phyloP scores from a whole-genome alignment of 2,797 vertebrate species.

The Echiichthys vipera region DNA sequence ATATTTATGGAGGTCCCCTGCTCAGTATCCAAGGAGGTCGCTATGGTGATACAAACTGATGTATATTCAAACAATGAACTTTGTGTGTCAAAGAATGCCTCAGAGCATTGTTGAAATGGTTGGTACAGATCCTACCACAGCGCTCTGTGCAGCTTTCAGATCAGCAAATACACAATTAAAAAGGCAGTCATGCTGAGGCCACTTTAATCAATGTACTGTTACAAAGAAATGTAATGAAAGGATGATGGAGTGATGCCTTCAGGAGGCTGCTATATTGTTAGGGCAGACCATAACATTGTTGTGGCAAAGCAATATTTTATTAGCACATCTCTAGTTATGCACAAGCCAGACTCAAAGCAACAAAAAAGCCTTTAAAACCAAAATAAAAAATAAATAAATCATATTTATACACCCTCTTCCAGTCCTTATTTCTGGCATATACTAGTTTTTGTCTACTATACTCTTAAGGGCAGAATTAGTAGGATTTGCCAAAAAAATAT shows the following conservation, averaged over 20 bases:
- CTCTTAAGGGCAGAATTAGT: slow-evolving; percentile 23
- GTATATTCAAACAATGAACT: slow-evolving; percentile 82
- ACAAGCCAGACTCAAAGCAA: slow-evolving; percentile 26
- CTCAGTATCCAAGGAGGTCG: slow-evolving; percentile 82
- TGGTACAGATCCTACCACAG: slow-evolving; percentile 58
- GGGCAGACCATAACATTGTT: slow-evolving; percentile 60
- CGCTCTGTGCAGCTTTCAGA: slow-evolving; percentile 64
- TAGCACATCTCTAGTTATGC: slow-evolving; percentile 53
- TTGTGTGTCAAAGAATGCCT: slow-evolving; percentile 77
- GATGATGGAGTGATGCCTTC: slow-evolving; percentile 79
- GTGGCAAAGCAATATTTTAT: slow-evolving; percentile 73
- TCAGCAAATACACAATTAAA: slow-evolving; percentile 81
- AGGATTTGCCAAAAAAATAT: too few species aligned
- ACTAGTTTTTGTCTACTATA: slow-evolving; percentile 35
- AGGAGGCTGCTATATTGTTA: slow-evolving; percentile 70
- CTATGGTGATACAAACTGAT: slow-evolving; percentile 81
- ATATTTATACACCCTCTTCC: slow-evolving; percentile 40
- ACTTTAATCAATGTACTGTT: slow-evolving; percentile 78
- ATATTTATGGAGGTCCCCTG: slow-evolving; percentile 85
- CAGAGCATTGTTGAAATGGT: slow-evolving; percentile 73
- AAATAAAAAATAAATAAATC: too few species aligned
- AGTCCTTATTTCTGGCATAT: slow-evolving; percentile 43
- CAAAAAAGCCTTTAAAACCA: slow-evolving; percentile 40
- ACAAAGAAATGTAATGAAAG: slow-evolving; percentile 79
- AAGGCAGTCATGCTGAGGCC: slow-evolving; percentile 77